Base-by-base conservation (phyloP, 2,888 invertebrate species). In the Actias luna region DNA sequence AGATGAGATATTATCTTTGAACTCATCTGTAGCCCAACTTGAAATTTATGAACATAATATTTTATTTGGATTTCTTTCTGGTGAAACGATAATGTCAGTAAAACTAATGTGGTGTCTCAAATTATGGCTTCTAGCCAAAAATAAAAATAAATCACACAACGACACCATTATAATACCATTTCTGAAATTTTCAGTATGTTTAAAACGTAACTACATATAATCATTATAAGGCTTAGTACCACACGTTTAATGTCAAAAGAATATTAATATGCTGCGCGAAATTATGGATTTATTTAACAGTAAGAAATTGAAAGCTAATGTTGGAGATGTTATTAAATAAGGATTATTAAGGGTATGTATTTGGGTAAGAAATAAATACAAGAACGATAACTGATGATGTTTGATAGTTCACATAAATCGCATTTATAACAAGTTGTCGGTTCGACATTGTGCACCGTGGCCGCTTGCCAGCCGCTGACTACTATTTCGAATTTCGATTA, bases 391-490 rank as follows among this genome's bases (percentile, higher is more conserved):
- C 42, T 22, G 57, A 58, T 61, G 58, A 61, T 50, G 46, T 50
- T 22, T 25, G 46, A 42, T 42, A 42, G 42, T 42, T 25, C 42
- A 31, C 33, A 33, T 80, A 82, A 83, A 77, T 73, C 69, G 65
- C 65, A 65, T 70, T 67, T 66, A 70, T 77, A 76, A 75, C 74
- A 69, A 69, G 75, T 74, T 75, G 80, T 74, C 79, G 79, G 73
- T 73, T 69, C 66, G 66, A 67, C 65, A 65, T 71, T 69, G 75
- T 74, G 71, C 73, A 73, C 67, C 63, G 71, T 77, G 83, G 85
- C 80, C 66, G 70, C 59, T 65, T 80, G 84, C 83, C 84, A 84
- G 78, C 69, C 69, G 69, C 62, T 70, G 69, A 68, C 72, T 69
- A n/a, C 55, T 29, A 70, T 71, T 75, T 71, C 67, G 64, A 70